Percentiles rank a stretch among this genome's conserved stretches.
Conservation (phyloP, 1,140 invertebrate species). For the Pseudomyrmex pallidus region DNA sequence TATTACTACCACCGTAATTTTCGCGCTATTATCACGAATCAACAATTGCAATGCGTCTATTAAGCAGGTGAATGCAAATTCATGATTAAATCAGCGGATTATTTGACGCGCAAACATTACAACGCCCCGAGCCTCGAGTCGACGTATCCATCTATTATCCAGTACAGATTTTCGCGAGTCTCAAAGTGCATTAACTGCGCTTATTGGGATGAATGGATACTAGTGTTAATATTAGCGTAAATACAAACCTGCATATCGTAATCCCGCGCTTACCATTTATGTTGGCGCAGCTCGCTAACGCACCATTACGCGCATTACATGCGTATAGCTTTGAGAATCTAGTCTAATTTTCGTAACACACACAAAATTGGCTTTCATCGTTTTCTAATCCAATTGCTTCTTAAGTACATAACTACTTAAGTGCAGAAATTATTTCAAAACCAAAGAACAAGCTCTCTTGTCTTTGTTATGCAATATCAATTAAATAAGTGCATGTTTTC, state of each 20-base stretch:
- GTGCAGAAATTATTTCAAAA: too few relatives aligned
- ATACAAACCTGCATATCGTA: slow-evolving; percentile 39
- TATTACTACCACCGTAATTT: background rate
- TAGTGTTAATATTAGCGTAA: slow-evolving; percentile 57
- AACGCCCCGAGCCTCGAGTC: slow-evolving; percentile 27
- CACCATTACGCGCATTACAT: slow-evolving; percentile 28
- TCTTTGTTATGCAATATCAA: too few relatives aligned
- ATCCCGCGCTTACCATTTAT: slow-evolving; percentile 57
- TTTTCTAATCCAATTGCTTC: background rate
- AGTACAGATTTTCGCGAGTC: slow-evolving; percentile 56
- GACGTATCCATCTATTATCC: slow-evolving; percentile 53
- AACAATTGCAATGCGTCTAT: slow-evolving; percentile 41
- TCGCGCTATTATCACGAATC: slow-evolving; percentile 34
- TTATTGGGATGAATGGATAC: slow-evolving; percentile 55
- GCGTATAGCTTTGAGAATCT: background rate
- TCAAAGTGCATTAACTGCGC: slow-evolving; percentile 55
- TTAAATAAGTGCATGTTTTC: too few relatives aligned
- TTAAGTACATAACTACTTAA: background rate
- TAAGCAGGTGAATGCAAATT: slow-evolving; percentile 44
- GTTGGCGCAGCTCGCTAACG: slow-evolving; percentile 30
- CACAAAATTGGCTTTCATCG: background rate
- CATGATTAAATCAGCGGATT: slow-evolving; percentile 50
- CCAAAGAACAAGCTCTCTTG: too few relatives aligned
- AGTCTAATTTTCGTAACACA: background rate
- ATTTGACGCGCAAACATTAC: slow-evolving; percentile 53